Conservation (phyloP, 2,888 invertebrate species). For the Azorinus chamasolen region DNA sequence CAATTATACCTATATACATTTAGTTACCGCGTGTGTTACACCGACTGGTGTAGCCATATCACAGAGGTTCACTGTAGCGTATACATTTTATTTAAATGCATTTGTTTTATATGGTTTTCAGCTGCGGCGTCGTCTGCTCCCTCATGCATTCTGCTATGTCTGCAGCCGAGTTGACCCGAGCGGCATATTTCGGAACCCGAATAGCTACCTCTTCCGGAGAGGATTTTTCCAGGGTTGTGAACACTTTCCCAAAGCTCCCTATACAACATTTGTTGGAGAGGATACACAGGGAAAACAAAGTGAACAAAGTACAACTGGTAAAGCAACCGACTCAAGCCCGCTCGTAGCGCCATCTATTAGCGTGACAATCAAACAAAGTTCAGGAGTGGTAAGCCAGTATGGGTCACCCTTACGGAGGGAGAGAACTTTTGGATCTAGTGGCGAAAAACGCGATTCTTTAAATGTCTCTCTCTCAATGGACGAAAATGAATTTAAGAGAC, state of each 20-base stretch:
- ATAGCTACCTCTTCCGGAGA: constrained; percentile 67
- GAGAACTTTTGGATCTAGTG: constrained; percentile 29
- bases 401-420: constrained; percentile 24
- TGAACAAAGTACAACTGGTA: constrained; percentile 5
- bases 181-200: constrained; percentile 65
- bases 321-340: constrained; percentile 11
- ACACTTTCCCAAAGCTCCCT: constrained; percentile 68
- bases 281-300: constrained; percentile 15
- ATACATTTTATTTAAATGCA: too few relatives aligned
- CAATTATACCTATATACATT: too few relatives aligned
- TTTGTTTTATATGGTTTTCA: constrained; percentile 42
- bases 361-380: constrained; percentile 46
- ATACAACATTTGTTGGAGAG: constrained; percentile 68
- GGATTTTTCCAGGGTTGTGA: constrained; percentile 69
- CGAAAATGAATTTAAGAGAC: too few relatives aligned
- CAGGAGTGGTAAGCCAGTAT: constrained; percentile 4
- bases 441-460: too few relatives aligned
- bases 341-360: constrained; percentile 40
- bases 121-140: constrained; percentile 63
- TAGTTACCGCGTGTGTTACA: too few relatives aligned
- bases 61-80: too few relatives aligned
- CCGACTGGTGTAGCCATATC: too few relatives aligned
- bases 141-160: constrained; percentile 69
- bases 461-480: too few relatives aligned
- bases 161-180: constrained; percentile 72